Base-by-base conservation (phyloP, 1,140 invertebrate species). In the Platyscapa corneri region DNA sequence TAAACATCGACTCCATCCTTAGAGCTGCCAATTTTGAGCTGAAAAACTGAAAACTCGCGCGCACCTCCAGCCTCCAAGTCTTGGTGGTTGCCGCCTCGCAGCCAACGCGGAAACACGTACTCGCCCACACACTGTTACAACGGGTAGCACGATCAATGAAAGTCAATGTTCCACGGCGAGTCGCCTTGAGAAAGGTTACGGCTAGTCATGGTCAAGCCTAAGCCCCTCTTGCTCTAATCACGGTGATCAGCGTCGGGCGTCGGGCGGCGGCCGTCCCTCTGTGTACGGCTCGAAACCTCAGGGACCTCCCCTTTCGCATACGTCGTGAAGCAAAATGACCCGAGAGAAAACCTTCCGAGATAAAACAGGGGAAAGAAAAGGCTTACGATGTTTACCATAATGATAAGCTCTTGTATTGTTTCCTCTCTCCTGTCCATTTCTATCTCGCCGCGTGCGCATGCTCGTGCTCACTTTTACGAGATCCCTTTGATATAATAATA, bases 341-440 rank as follows among this genome's bases (percentile, higher is more conserved):
- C 20, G 64, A 72, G 80, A 72, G 46, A 72, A 56, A 42, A 10
- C 16, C 3, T 20, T 1, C 32, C 16, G 12, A 32, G 65, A 34
- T 70, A 70, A 5, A 20, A 42, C 12, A 37, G 37, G 70, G 32
- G 46, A 74, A 42, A 72, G 46, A 83, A 75, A 83, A 76, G 16
- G 56, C 82, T 60, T 27, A 30, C 53, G 56, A 64, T 76, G 65
- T 83, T 83, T 83, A 83, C 82, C 72, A 76, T 83, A 83, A 83
- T 76, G 82, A 83, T 83, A 76, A 83, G 70, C 30, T 53, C 74
- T 32, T 37, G 70, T 14, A 74, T 75, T 16, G 65, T 70, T 53
- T 70, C 34, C 65, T 32, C 65, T 16, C 65, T 70, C 65, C 16
- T 14, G 30, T 70, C 30, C 65, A 70, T 10, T 30, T 30, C n/a